A percentile compares a stretch with the other conserved stretches of the same genome.
Conservation (phyloP, 2,888 invertebrate species). For the Cantharis flavilabris region DNA sequence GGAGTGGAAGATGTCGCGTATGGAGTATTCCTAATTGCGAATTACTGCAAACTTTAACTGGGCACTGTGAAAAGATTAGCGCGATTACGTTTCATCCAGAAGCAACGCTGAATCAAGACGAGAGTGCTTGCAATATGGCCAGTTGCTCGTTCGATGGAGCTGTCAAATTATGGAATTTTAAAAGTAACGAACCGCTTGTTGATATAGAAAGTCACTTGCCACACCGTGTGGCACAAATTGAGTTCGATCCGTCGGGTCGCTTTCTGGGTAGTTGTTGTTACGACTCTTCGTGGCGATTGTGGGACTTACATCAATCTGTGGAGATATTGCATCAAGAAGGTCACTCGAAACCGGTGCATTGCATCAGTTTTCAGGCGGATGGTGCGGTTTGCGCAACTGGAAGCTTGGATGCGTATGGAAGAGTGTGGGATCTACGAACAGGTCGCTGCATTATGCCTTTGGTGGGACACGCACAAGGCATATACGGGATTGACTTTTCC, state of each 20-base stretch:
- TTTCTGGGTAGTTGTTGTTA: conserved; percentile 95
- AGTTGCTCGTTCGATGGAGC: conserved; percentile 93
- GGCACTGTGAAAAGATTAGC: conserved; percentile 89
- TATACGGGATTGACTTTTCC: conserved; percentile 87
- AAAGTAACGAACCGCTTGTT: conserved; percentile 85
- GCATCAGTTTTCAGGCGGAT: conserved; percentile 90
- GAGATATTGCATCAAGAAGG: conserved; percentile 99
- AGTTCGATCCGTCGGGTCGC: conserved; percentile 95
- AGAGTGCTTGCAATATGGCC: conserved; percentile 80
- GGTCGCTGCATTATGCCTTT: conserved; percentile 98
- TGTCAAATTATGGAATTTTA: conserved; percentile 87
- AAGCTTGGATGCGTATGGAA: conserved; percentile 93
- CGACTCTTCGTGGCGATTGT: conserved; percentile 96
- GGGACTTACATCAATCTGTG: conserved; percentile 90
- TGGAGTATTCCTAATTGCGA: conserved; percentile 92
- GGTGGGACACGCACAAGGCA: conserved; percentile 92
- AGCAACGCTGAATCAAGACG: conserved; percentile 65
- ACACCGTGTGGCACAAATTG: conserved; percentile 83
- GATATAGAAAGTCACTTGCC: conserved; percentile 91
- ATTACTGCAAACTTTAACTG: conserved; percentile 74
- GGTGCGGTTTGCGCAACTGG: conserved; percentile 92
- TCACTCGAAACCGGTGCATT: conserved; percentile 93
- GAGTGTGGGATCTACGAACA: conserved; percentile 97
- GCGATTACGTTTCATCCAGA: conserved; percentile 91
- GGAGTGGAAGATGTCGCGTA: conserved; percentile 94